These are phyloP conservation scores for Chiloscyllium punctatum DNA, from an alignment of 2,797 vertebrate genomes.

Conservation along the genomic window DNA sequence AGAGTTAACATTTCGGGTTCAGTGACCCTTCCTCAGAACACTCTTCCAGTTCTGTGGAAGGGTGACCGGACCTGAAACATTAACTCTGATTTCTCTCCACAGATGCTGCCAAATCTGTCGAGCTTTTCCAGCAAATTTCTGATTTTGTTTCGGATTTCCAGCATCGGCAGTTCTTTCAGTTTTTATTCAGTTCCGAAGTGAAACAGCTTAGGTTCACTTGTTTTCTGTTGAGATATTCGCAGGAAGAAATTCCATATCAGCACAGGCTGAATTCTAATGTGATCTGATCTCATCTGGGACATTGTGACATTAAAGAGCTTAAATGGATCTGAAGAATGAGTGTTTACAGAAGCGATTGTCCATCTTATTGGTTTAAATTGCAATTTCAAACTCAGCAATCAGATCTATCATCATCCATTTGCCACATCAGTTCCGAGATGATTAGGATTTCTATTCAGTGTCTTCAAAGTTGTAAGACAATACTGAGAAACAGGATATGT, in stretches of 20 bases:
- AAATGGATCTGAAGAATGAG: neutral
- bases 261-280: neutral
- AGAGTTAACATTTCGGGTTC: no score
- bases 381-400: neutral
- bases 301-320: neutral
- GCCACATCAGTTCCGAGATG: neutral
- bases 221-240: neutral
- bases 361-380: constrained; percentile 3
- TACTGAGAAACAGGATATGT: neutral
- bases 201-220: neutral
- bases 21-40: no score
- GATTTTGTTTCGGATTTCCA: no score
- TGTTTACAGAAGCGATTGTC: neutral
- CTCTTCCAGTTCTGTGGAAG: no score
- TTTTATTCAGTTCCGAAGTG: neutral
- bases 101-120: no score
- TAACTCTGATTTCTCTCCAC: no score
- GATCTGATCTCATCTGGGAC: neutral
- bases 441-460: neutral
- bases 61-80: no score
- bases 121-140: no score
- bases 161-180: no score
- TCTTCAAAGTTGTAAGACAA: neutral
- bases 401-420: neutral
- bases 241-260: neutral